These are phyloP conservation scores for Buphagus erythrorhynchus DNA, from an alignment of 2,797 vertebrate species.

Conservation along the genomic window DNA sequence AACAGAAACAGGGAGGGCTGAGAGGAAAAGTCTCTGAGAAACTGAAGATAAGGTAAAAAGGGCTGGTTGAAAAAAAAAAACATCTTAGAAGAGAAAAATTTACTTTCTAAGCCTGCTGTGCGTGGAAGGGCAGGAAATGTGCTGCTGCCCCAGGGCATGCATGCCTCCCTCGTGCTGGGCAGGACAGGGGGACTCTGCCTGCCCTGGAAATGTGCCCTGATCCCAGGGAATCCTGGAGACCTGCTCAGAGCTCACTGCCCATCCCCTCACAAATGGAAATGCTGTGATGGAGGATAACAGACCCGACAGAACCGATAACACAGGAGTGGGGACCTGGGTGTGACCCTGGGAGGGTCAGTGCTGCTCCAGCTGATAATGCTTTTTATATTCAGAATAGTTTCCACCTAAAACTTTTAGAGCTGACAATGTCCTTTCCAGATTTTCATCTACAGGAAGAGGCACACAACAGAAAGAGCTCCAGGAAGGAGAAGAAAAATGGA, in stretches of 20 bases:
- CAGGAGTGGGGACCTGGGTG: background rate
- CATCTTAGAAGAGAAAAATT: background rate
- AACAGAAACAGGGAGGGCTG: background rate
- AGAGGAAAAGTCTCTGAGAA: background rate
- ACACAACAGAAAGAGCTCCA: background rate
- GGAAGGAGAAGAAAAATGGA: background rate
- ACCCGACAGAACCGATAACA: rapidly evolving
- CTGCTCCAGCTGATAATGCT: background rate
- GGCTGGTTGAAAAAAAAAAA: background rate
- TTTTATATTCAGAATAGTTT: background rate
- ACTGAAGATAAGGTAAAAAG: background rate
- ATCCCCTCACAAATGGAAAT: background rate
- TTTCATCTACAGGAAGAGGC: background rate
- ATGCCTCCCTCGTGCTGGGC: background rate
- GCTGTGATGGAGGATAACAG: background rate
- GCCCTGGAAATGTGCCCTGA: background rate
- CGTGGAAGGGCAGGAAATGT: slow-evolving; percentile 6
- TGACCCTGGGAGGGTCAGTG: background rate
- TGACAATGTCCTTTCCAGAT: background rate
- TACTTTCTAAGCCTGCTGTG: background rate
- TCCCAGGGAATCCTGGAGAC: background rate
- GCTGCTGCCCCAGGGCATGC: background rate
- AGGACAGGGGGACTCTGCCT: background rate
- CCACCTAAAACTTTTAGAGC: background rate
- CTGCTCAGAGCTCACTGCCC: background rate